Evolutionary conservation across 2,888 invertebrate species (phyloP).

Genomic region (Drosophila sordidula): DNA sequence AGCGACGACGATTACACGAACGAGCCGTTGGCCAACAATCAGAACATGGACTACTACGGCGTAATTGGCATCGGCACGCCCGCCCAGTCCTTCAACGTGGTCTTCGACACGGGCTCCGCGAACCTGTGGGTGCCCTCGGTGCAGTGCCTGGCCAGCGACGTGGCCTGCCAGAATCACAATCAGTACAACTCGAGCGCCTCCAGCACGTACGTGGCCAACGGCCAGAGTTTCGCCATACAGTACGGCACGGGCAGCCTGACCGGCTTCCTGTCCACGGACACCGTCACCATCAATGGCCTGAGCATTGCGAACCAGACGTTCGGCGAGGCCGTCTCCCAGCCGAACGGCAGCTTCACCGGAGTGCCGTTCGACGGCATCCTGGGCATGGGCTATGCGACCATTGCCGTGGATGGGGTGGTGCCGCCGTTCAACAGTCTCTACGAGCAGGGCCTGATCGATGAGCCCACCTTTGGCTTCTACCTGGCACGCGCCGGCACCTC

Average conservation of each 20-base stretch:
- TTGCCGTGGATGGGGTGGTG: constrained; percentile 94
- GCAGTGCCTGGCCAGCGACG: constrained; percentile 94
- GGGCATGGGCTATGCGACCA: constrained; percentile 94
- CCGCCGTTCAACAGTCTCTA: constrained; percentile 97
- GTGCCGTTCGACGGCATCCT: constrained; percentile 99
- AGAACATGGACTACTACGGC: constrained; percentile 98
- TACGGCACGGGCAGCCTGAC: constrained; percentile 98
- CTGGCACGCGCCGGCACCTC: constrained; percentile 90
- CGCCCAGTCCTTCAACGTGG: constrained; percentile 95
- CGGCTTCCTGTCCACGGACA: constrained; percentile 96
- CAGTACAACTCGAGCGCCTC: constrained; percentile 96
- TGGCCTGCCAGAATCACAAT: constrained; percentile 97
- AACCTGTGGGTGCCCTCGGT: constrained; percentile 99
- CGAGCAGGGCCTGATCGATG: constrained; percentile 89
- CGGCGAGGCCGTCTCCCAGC: constrained; percentile 96
- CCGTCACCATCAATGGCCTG: constrained; percentile 89
- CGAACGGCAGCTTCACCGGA: constrained; percentile 96
- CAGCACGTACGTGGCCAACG: constrained; percentile 92
- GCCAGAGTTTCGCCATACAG: constrained; percentile 94
- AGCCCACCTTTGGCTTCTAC: constrained; percentile 96
- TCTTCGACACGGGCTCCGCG: constrained; percentile 97
- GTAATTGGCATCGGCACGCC: constrained; percentile 95
- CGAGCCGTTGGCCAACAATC: constrained; percentile 90
- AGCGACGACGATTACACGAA: constrained; percentile 26
- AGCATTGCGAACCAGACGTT: constrained; percentile 93